phyloP scores from a whole-genome alignment of 2,113 vertebrate species.

The Sardina pilchardus region DNA sequence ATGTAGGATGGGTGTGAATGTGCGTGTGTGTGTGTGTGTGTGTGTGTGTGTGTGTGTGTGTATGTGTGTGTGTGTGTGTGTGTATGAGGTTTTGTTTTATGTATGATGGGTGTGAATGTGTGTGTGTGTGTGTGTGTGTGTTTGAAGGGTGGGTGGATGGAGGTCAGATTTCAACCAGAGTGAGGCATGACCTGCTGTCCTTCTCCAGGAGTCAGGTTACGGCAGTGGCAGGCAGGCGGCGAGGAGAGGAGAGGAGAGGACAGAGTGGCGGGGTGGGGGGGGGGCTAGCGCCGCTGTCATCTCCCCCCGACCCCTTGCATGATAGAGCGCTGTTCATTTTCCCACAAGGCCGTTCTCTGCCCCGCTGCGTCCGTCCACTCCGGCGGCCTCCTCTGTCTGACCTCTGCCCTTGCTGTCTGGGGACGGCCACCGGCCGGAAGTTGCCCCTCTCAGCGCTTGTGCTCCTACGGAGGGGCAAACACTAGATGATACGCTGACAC shows the following conservation, averaged over 20 bases:
- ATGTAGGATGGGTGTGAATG: slow-evolving; percentile 23
- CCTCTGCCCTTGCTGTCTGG: not conserved
- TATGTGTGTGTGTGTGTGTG: slow-evolving; percentile 30
- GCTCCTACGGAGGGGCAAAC: not conserved
- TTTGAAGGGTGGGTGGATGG: slow-evolving; percentile 21
- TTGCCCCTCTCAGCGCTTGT: not conserved
- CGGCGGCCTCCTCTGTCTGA: not conserved
- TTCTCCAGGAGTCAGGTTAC: slow-evolving; percentile 69
- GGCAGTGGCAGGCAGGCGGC: slow-evolving; percentile 60
- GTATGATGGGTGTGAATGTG: slow-evolving; percentile 53
- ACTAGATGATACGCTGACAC: not conserved
- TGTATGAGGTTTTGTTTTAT: not conserved
- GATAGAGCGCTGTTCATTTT: slow-evolving; percentile 34
- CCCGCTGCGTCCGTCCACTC: not conserved
- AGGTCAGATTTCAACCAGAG: slow-evolving; percentile 61
- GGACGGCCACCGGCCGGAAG: not conserved
- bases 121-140: not conserved
- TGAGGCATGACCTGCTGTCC: slow-evolving; percentile 71
- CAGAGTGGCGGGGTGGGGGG: slow-evolving; percentile 61
- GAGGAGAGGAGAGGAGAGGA: slow-evolving; percentile 54
- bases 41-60: slow-evolving; percentile 48
- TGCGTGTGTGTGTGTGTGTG: not conserved
- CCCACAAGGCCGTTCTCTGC: not conserved
- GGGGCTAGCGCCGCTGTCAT: slow-evolving; percentile 47
- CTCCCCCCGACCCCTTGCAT: slow-evolving; percentile 58